These are phyloP conservation scores for Hemitrygon akajei DNA, from an alignment of 2,797 vertebrate genomes.

Conservation along the genomic window DNA sequence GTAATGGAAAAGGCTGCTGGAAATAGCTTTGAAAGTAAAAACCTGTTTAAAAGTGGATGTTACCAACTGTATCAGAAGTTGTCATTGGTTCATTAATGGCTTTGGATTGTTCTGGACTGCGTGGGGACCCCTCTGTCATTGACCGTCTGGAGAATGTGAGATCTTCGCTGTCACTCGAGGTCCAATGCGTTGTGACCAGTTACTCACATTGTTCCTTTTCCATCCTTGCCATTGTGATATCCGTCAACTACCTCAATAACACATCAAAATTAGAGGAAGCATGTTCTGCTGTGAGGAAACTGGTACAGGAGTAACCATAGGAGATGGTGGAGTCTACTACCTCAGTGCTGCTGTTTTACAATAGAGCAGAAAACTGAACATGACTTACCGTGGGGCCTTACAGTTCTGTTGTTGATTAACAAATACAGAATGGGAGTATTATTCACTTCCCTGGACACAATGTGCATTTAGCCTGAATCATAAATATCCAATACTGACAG, in stretches of 20 bases:
- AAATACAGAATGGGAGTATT: neutral
- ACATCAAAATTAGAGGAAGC: neutral
- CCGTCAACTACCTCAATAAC: neutral
- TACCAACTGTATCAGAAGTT: neutral
- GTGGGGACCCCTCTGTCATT: neutral
- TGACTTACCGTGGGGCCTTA: neutral
- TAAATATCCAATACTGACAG: neutral
- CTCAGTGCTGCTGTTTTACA: neutral
- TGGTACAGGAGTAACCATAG: neutral
- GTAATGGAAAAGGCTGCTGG: conserved; percentile 68
- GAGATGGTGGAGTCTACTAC: neutral
- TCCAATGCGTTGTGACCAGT: neutral
- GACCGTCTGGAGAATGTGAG: neutral
- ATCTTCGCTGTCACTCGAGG: neutral
- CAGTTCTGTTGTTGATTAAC: neutral
- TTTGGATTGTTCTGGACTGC: neutral
- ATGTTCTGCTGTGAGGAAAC: neutral
- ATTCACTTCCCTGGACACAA: neutral
- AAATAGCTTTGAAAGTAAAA: conserved; percentile 63
- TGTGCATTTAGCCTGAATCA: neutral
- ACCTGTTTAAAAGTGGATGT: conserved; percentile 3
- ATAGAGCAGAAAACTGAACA: too few relatives aligned
- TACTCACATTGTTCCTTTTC: neutral
- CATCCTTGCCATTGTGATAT: neutral
- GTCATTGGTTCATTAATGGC: neutral